These are phyloP conservation scores for Platysternon megacephalum DNA, from an alignment of 2,113 vertebrate genomes.

Conservation along the genomic window DNA sequence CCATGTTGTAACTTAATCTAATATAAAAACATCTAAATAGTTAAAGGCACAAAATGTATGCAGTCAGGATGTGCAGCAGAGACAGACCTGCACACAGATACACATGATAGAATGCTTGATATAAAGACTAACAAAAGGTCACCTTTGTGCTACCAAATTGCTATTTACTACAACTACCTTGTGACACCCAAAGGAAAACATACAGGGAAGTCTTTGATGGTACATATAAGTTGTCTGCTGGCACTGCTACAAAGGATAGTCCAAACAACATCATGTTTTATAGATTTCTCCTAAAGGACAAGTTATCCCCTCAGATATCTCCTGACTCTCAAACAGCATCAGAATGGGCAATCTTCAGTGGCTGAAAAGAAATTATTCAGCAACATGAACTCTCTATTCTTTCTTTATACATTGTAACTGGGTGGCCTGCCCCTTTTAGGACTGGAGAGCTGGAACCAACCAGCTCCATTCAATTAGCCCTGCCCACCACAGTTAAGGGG, in stretches of 20 bases:
- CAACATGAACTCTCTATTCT: neutral
- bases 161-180: neutral
- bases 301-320: neutral
- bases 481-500: neutral
- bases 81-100: neutral
- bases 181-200: neutral
- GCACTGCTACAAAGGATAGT: neutral
- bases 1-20: neutral
- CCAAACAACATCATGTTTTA: neutral
- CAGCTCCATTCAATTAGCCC: neutral
- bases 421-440: neutral
- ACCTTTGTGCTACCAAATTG: neutral
- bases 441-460: neutral
- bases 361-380: neutral
- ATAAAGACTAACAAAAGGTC: neutral
- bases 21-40: slow-evolving; percentile 5
- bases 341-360: neutral
- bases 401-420: neutral
- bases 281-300: neutral
- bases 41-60: neutral
- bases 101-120: neutral
- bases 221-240: neutral
- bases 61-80: neutral
- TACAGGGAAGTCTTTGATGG: neutral
- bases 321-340: neutral